Base-by-base conservation (phyloP, 2,888 invertebrate genomes). In the Heliconius ismenius region DNA sequence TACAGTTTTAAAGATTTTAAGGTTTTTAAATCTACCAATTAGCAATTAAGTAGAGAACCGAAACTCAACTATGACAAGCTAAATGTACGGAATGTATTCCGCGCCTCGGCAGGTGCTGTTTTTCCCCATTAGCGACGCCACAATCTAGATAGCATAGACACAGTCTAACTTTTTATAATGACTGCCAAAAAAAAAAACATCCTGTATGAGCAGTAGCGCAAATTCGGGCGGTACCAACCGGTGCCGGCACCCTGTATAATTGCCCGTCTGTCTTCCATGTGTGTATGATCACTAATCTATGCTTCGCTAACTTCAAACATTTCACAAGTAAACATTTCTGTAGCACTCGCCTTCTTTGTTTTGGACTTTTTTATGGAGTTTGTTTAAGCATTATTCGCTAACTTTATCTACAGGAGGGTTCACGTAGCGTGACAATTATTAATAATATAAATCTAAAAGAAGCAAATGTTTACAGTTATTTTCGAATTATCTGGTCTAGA, bases 141-240 rank as follows among this genome's bases (percentile, higher is more conserved):
- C 68, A 73, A 79, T 79, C 78, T 79, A 77, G 74, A 79, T 79
- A 79, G 74, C 58, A 74, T 75, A 75, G 77, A 43, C 68, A 73
- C 77, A 77, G 78, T 63, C 67, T 43, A 74, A 78, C 78, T 79
- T 78, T 79, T 79, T 82, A 82, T 80, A 82, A 78, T 81, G 76
- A 80, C 75, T 81, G 76, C 76, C 76, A 82, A 82, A 83, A 84
- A 60, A 32, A 79, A 79, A 78, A 85, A 78, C 90, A 88, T 0
- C 83, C 88, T 88, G 88, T 90, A 86, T 76, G 86, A 84, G 84
- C 83, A 83, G 73, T 83, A 87, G 89, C 87, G 90, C 86, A 90
- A 93, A 92, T 92, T 93, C 91, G 92, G 92, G 89, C 83, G 87
- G 93, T 93, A 85, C 93, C 93, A 92, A 92, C 88, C 91, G 84